A percentile compares a stretch with the other conserved stretches of the same genome.
These are phyloP conservation scores for Hycleus phaleratus DNA, from an alignment of 1,140 invertebrate genomes.

Conservation along the genomic window DNA sequence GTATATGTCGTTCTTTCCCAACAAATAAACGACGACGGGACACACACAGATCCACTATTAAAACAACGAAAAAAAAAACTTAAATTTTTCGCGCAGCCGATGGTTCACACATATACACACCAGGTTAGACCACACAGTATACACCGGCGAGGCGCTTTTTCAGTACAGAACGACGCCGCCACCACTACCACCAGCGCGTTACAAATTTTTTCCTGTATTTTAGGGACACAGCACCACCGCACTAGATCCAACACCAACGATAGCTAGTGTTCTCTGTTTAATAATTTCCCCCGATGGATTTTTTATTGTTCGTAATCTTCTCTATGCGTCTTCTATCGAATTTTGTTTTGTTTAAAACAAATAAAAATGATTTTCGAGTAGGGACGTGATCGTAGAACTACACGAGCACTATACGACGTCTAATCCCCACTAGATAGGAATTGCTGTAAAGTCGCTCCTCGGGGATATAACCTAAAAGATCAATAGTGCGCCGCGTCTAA, in stretches of 20 bases:
- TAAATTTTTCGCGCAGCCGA: constrained; percentile 21
- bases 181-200: constrained; percentile 6
- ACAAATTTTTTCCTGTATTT: background rate
- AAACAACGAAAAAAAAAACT: background rate
- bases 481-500: constrained; percentile 31
- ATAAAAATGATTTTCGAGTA: no score
- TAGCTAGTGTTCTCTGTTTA: no score
- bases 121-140: constrained; percentile 27
- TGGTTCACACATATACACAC: background rate
- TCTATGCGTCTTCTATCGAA: no score
- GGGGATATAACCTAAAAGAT: constrained; percentile 38
- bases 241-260: no score
- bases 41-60: no score
- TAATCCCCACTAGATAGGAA: constrained; percentile 26
- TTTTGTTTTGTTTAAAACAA: no score
- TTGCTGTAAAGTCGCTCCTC: constrained; percentile 28
- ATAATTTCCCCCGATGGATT: no score
- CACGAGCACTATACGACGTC: constrained; percentile 19
- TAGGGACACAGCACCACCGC: no score
- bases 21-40: constrained; percentile 3
- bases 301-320: no score
- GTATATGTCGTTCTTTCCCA: constrained; percentile 18
- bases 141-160: constrained; percentile 1
- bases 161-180: no score
- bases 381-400: constrained; percentile 6